A percentile compares a stretch with the other conserved stretches of the same genome.
phyloP scores from a whole-genome alignment of 1,140 invertebrate species.

The Panulirus ornatus region DNA sequence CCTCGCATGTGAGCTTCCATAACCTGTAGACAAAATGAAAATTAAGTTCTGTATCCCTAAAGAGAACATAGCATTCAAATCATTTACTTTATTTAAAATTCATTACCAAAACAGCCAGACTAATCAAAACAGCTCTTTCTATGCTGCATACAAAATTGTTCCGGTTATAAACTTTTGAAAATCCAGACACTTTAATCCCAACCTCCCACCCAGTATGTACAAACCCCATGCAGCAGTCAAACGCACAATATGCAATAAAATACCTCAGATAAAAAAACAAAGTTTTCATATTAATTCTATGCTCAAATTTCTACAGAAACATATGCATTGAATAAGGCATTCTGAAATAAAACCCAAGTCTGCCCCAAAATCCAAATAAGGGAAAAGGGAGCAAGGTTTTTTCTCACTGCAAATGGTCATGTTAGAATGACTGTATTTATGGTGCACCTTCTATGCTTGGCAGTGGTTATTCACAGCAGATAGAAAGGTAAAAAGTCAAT shows the following conservation, averaged over 20 bases:
- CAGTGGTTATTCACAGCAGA: too few species aligned
- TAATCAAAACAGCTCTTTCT: background rate
- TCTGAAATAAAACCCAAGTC: background rate
- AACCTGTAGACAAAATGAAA: slow-evolving; percentile 51
- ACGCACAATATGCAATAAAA: too few species aligned
- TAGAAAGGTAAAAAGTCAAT: too few species aligned
- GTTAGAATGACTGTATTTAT: too few species aligned
- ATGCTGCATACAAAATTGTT: background rate
- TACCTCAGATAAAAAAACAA: too few species aligned
- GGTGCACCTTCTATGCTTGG: too few species aligned
- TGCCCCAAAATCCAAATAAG: background rate
- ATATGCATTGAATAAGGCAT: background rate
- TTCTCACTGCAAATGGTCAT: too few species aligned
- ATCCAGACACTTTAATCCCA: too few species aligned
- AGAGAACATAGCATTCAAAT: background rate
- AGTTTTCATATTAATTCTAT: too few species aligned
- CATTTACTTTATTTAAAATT: background rate
- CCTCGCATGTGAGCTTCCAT: slow-evolving; percentile 59
- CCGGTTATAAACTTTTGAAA: too few species aligned
- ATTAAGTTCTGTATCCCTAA: background rate
- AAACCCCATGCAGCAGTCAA: background rate
- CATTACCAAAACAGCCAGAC: slow-evolving; percentile 17
- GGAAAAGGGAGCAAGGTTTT: too few species aligned
- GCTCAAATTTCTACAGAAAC: too few species aligned
- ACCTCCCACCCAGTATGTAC: background rate